phyloP scores from a whole-genome alignment of 2,888 invertebrate genomes.

The Podotricha telesiphe region DNA sequence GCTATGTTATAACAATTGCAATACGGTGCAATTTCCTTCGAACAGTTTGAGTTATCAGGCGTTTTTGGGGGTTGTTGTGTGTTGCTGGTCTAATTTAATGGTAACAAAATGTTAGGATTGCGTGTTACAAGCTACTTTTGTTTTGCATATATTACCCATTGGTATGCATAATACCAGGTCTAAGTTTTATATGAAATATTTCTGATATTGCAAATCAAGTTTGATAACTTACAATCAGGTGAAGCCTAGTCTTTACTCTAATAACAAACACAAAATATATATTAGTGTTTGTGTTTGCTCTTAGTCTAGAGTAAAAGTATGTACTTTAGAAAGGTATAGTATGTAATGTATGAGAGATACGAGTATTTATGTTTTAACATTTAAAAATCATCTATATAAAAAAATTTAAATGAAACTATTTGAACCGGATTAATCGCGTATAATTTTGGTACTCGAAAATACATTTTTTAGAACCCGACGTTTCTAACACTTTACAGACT shows the following conservation, averaged over 20 bases:
- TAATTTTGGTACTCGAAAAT: too few species aligned
- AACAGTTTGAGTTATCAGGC: conserved; percentile 45
- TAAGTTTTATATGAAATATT: conserved; percentile 38
- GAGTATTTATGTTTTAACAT: too few species aligned
- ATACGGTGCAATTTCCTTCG: conserved; percentile 48
- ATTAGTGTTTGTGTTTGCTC: conserved; percentile 13
- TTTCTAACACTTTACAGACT: too few species aligned
- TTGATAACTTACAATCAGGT: conserved; percentile 22
- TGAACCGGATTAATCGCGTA: too few species aligned
- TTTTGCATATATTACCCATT: conserved; percentile 77
- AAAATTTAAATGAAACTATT: too few species aligned
- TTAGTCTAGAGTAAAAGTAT: too few species aligned
- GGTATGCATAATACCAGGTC: conserved; percentile 45
- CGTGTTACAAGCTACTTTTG: conserved; percentile 76
- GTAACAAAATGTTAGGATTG: conserved; percentile 79
- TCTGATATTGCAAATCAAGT: conserved; percentile 38
- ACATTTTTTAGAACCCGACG: too few species aligned
- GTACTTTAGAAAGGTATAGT: too few species aligned
- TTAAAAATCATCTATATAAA: too few species aligned
- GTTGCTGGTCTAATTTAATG: conserved; percentile 71
- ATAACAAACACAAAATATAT: too few species aligned
- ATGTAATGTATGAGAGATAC: too few species aligned
- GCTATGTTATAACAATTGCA: conserved; percentile 46
- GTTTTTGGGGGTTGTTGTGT: conserved; percentile 46
- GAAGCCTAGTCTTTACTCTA: too few species aligned